Conservation (phyloP, 2,888 invertebrate genomes). For the Oscheius sp. region DNA sequence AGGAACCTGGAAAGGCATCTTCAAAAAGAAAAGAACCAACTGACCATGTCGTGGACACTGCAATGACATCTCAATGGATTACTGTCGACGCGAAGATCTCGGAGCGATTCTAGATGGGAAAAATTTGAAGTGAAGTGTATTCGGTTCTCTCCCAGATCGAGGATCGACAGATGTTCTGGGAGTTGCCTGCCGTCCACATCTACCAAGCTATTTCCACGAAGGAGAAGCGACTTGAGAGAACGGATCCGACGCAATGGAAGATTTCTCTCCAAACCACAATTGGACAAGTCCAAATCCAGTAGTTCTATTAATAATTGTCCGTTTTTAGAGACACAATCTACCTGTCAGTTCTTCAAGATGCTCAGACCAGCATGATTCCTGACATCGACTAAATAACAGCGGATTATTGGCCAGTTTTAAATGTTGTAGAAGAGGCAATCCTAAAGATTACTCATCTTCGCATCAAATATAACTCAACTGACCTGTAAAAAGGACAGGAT, state of each 20-base stretch:
- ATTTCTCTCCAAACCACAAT: slow-evolving; percentile 47
- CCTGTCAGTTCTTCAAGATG: slow-evolving; percentile 55
- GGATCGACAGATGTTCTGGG: slow-evolving; percentile 49
- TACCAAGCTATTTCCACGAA: slow-evolving; percentile 47
- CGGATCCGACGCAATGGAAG: slow-evolving; percentile 43
- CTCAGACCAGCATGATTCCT: slow-evolving; percentile 51
- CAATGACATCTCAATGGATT: slow-evolving; percentile 70
- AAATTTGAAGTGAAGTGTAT: slow-evolving; percentile 61
- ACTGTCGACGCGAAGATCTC: slow-evolving; percentile 45
- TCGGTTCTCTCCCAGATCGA: slow-evolving; percentile 63
- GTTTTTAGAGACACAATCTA: background rate
- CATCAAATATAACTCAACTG: background rate
- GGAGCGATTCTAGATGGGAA: slow-evolving; percentile 44
- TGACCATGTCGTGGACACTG: slow-evolving; percentile 55
- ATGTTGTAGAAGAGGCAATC: slow-evolving; percentile 38
- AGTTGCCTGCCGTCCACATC: slow-evolving; percentile 52
- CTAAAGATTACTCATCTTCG: slow-evolving; percentile 18
- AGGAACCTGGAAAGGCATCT: slow-evolving; percentile 23
- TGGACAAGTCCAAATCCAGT: slow-evolving; percentile 62
- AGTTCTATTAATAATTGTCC: slow-evolving; percentile 35
- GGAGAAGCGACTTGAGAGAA: slow-evolving; percentile 39
- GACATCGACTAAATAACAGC: slow-evolving; percentile 30
- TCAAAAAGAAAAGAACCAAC: slow-evolving; percentile 12
- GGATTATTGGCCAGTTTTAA: slow-evolving; percentile 31
- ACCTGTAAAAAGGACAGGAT: slow-evolving; percentile 57